Percentiles rank a stretch among this genome's conserved stretches.
These are phyloP conservation scores for Agelaius tricolor DNA, from an alignment of 2,113 vertebrate species.

Conservation along the genomic window DNA sequence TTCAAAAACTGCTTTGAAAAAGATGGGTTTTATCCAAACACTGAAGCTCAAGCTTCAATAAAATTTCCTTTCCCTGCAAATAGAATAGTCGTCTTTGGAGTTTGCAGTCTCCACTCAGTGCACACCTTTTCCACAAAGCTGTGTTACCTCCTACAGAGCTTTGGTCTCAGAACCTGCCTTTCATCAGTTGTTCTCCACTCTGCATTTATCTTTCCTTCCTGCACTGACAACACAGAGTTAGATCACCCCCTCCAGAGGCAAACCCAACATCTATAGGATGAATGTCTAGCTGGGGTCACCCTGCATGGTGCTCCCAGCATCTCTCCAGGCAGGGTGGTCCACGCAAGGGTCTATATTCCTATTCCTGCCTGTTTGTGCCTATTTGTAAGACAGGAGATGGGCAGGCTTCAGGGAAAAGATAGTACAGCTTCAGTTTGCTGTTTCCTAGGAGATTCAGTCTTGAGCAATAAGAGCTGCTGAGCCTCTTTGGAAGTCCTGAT, in stretches of 20 bases:
- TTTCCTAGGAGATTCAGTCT: constrained; percentile 46
- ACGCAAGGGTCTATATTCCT: rapidly evolving
- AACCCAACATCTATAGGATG: background rate
- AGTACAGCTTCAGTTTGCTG: background rate
- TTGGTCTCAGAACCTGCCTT: constrained; percentile 18
- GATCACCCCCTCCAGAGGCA: background rate
- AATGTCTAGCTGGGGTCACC: background rate
- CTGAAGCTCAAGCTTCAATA: background rate
- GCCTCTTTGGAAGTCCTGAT: background rate
- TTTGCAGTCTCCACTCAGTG: constrained; percentile 32
- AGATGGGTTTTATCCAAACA: constrained; percentile 3
- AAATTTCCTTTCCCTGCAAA: background rate
- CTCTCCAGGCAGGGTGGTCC: background rate
- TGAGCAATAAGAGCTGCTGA: background rate
- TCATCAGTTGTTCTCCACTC: background rate
- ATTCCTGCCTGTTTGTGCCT: background rate
- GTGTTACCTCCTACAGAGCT: constrained; percentile 28
- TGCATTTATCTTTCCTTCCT: background rate
- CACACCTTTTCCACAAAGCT: constrained; percentile 10
- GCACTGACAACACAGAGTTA: background rate
- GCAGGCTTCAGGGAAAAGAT: background rate
- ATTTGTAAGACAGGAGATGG: background rate
- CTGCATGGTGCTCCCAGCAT: background rate
- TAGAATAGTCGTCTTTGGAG: background rate
- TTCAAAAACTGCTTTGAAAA: constrained; percentile 36